Evolutionary conservation across 1,140 invertebrate species (phyloP).

Genomic region (Gyrodactylus bullatarudis): DNA sequence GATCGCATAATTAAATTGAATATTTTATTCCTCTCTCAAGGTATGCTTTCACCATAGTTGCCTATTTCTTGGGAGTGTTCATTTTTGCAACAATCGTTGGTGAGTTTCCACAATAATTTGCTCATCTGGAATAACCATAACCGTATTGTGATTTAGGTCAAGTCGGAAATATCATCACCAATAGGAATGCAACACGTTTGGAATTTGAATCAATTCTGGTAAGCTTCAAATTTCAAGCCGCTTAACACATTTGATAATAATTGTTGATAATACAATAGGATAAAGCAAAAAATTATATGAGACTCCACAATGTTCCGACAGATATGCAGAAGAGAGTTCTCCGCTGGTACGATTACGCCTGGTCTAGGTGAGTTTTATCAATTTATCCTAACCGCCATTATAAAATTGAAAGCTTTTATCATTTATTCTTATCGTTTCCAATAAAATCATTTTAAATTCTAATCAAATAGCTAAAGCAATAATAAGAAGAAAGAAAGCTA

Average conservation of each 20-base stretch:
- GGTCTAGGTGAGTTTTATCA: conserved; percentile 33
- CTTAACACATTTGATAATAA: too few species aligned
- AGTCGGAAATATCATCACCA: conserved; percentile 82
- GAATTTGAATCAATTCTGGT: conserved; percentile 61
- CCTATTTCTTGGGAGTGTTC: conserved; percentile 78
- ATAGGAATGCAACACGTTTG: conserved; percentile 67
- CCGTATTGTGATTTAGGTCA: conserved; percentile 28
- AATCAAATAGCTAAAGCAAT: too few species aligned
- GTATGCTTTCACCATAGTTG: conserved; percentile 75
- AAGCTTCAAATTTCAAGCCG: conserved; percentile 11
- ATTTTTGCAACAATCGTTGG: conserved; percentile 87
- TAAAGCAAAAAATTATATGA: conserved; percentile 77
- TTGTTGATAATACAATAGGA: too few species aligned
- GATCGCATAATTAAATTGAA: too few species aligned
- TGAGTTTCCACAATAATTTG: conserved; percentile 19
- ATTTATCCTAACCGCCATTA: too few species aligned
- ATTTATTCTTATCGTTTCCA: too few species aligned
- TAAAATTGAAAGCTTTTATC: too few species aligned
- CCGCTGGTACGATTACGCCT: conserved; percentile 82
- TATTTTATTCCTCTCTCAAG: conserved; percentile 27
- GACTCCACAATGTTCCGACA: conserved; percentile 68
- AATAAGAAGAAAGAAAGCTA: too few species aligned
- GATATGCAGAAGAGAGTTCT: conserved; percentile 68
- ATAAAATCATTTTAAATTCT: too few species aligned
- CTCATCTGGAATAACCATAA: neutral